Conservation (phyloP, 2,113 vertebrate species). For the Zosterops lateralis region DNA sequence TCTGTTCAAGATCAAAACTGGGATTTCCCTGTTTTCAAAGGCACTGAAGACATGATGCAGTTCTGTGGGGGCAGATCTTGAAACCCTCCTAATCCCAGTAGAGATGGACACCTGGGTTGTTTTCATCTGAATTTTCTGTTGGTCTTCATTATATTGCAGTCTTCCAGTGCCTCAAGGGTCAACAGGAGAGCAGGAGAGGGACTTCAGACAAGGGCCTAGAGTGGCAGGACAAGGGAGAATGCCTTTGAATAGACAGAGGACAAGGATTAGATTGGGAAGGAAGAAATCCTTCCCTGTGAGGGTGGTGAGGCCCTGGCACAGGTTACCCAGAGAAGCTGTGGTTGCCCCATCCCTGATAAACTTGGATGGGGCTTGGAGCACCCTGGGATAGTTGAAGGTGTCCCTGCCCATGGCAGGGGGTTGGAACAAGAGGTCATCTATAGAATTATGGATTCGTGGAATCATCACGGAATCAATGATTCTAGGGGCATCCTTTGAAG, state of each 20-base stretch:
- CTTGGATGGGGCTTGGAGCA: accelerated
- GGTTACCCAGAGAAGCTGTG: background rate
- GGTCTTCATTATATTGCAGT: background rate
- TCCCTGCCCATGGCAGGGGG: background rate
- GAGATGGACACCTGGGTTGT: background rate
- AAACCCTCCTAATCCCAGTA: background rate
- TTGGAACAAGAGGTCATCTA: background rate
- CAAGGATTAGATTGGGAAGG: background rate
- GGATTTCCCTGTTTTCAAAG: background rate
- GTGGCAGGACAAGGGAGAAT: background rate
- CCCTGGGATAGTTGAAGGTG: background rate
- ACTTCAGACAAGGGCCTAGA: background rate
- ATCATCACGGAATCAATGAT: background rate
- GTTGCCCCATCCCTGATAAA: background rate
- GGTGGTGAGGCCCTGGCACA: background rate
- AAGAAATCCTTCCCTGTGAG: background rate
- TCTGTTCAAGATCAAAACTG: background rate
- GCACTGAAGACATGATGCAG: background rate
- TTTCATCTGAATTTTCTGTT: background rate
- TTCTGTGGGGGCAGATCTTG: background rate
- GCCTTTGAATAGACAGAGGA: background rate
- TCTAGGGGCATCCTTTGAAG: background rate
- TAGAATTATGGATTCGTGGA: background rate
- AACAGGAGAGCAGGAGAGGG: background rate
- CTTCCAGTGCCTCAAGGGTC: background rate